These are phyloP conservation scores for Galago senegalensis DNA, from an alignment of 2,797 vertebrate genomes.

Conservation along the genomic window DNA sequence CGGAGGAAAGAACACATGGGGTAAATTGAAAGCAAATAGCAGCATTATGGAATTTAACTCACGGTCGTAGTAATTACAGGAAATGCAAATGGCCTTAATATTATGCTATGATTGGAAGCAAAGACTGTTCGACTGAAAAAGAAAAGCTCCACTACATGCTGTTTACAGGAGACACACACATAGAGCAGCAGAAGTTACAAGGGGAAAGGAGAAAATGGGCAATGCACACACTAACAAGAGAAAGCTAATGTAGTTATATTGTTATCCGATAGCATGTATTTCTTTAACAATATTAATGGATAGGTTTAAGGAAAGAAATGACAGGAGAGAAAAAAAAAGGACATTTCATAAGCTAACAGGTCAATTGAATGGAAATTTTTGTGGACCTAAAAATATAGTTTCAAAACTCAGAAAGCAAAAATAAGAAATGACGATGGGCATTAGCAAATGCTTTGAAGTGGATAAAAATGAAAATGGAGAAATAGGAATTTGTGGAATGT, in stretches of 20 bases:
- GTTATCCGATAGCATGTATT: neutral
- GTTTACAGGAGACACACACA: neutral
- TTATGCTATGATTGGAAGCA: neutral
- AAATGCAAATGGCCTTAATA: neutral
- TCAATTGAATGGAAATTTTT: neutral
- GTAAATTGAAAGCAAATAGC: neutral
- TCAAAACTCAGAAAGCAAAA: slow-evolving; percentile 41
- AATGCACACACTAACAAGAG: neutral
- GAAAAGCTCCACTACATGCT: neutral
- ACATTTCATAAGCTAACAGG: neutral
- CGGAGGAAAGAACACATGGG: neutral
- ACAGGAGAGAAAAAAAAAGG: neutral
- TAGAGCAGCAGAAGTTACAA: neutral
- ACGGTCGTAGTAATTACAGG: neutral
- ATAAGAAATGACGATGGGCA: slow-evolving; percentile 40
- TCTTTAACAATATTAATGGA: neutral
- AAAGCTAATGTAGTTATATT: slow-evolving; percentile 3
- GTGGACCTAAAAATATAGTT: neutral
- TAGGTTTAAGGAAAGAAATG: slow-evolving; percentile 16
- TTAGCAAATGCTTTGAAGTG: slow-evolving; percentile 40
- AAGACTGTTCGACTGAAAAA: neutral
- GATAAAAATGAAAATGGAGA: slow-evolving; percentile 30
- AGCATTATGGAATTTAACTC: neutral
- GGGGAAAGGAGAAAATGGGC: neutral
- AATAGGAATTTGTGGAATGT: neutral